Percentiles rank a stretch among this genome's conserved stretches.
Evolutionary conservation across 2,113 vertebrate species (phyloP).

Genomic region (Ciconia boyciana): DNA sequence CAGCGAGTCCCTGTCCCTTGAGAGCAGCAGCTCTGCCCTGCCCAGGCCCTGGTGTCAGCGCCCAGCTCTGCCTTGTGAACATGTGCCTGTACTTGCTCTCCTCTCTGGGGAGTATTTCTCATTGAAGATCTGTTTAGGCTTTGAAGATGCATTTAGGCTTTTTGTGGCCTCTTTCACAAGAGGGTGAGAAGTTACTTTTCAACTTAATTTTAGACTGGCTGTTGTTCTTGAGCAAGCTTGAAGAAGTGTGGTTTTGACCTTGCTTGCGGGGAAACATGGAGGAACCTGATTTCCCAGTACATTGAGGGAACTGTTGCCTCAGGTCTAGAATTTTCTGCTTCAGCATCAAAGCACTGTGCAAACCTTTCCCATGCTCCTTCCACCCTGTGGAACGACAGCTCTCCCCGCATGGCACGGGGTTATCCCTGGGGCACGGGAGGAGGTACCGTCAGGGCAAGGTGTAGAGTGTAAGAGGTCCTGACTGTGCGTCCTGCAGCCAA

Average conservation of each 20-base stretch:
- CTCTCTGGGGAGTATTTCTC: background rate
- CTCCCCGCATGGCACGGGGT: background rate
- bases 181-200: conserved; percentile 32
- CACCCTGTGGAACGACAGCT: background rate
- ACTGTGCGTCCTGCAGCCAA: conserved; percentile 39
- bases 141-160: conserved; percentile 34
- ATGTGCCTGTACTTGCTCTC: background rate
- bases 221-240: background rate
- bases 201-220: conserved; percentile 23
- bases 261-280: background rate
- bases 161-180: conserved; percentile 39
- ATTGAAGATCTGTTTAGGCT: background rate
- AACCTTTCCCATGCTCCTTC: conserved; percentile 27
- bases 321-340: conserved; percentile 17
- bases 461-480: background rate
- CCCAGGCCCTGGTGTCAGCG: background rate
- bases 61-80: background rate
- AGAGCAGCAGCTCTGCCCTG: background rate
- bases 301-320: background rate
- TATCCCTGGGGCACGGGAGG: conserved; percentile 21
- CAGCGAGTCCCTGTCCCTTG: background rate
- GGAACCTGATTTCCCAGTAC: background rate
- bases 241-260: conserved; percentile 14
- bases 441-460: background rate
- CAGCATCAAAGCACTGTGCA: background rate